Evolutionary conservation across 2,888 invertebrate species (phyloP).

Genomic region (Ophioninae sp.): DNA sequence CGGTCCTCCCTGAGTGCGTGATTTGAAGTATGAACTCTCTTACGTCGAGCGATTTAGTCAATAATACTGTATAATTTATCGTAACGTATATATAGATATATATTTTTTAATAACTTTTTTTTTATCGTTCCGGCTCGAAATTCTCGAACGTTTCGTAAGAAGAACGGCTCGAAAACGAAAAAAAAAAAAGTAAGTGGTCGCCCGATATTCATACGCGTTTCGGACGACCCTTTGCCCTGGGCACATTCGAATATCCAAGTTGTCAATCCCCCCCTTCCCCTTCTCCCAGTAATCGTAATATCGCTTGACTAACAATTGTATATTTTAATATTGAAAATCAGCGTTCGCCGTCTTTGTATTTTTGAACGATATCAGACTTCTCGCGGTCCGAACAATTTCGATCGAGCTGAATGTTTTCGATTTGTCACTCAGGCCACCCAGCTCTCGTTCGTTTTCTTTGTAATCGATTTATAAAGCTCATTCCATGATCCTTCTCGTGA

Average conservation of each 20-base stretch:
- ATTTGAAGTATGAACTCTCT: conserved; percentile 41
- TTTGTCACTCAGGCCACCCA: neutral
- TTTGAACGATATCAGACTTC: conserved; percentile 38
- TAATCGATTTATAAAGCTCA: conserved; percentile 45
- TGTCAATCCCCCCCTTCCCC: conserved; percentile 21
- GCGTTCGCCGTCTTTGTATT: conserved; percentile 32
- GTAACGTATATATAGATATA: conserved; percentile 22
- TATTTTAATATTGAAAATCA: conserved; percentile 44
- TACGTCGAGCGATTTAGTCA: conserved; percentile 61
- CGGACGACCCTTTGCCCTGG: neutral
- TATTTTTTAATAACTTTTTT: conserved; percentile 19
- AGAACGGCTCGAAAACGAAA: conserved; percentile 22
- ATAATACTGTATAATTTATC: conserved; percentile 59
- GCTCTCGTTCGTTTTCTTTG: conserved; percentile 14
- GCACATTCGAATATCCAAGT: conserved; percentile 24
- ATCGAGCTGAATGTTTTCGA: neutral
- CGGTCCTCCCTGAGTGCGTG: conserved; percentile 29
- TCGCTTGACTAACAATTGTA: conserved; percentile 44
- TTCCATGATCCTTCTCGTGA: conserved; percentile 58
- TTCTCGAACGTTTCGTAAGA: conserved; percentile 43
- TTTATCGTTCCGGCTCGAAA: conserved; percentile 16
- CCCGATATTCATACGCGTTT: conserved; percentile 40
- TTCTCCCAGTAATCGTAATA: conserved; percentile 19
- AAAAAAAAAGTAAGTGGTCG: conserved; percentile 21
- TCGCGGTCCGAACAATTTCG: conserved; percentile 35